Percentiles rank a stretch among this genome's conserved stretches.
Evolutionary conservation across 2,888 invertebrate genomes (phyloP).

Genomic region (Nomada ruficornis): DNA sequence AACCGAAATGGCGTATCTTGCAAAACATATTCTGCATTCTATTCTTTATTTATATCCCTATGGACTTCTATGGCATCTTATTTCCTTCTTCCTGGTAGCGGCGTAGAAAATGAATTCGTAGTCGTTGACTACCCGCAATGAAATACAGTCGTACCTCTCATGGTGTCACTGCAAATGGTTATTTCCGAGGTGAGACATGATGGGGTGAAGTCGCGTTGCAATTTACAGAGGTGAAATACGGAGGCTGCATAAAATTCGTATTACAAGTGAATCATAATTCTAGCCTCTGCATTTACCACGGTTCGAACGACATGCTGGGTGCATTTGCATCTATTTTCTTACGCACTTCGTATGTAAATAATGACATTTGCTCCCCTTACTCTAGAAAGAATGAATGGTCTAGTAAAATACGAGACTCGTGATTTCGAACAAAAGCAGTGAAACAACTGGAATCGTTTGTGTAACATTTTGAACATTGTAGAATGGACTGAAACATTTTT

Average conservation of each 20-base stretch:
- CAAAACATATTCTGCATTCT: not conserved
- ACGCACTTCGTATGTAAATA: not conserved
- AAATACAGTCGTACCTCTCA: not conserved
- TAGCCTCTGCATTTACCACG: too few relatives aligned
- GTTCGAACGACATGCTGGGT: not conserved
- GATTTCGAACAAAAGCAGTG: too few relatives aligned
- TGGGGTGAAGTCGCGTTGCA: not conserved
- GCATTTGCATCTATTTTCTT: not conserved
- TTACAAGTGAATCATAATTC: not conserved
- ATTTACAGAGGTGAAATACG: not conserved
- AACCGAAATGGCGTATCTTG: not conserved
- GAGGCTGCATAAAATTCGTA: conserved; percentile 7
- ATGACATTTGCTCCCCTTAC: not conserved
- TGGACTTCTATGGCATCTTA: too few relatives aligned
- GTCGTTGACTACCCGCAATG: not conserved
- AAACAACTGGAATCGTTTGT: too few relatives aligned
- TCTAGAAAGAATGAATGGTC: not conserved
- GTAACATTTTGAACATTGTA: too few relatives aligned
- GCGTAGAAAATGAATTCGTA: not conserved
- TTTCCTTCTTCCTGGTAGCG: not conserved
- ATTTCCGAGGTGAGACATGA: not conserved
- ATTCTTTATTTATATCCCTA: not conserved
- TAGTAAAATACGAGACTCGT: not conserved
- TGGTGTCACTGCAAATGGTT: not conserved
- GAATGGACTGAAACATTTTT: too few relatives aligned